Evolutionary conservation across 2,797 vertebrate genomes (phyloP).

Genomic region (Coccyzus lansbergi): DNA sequence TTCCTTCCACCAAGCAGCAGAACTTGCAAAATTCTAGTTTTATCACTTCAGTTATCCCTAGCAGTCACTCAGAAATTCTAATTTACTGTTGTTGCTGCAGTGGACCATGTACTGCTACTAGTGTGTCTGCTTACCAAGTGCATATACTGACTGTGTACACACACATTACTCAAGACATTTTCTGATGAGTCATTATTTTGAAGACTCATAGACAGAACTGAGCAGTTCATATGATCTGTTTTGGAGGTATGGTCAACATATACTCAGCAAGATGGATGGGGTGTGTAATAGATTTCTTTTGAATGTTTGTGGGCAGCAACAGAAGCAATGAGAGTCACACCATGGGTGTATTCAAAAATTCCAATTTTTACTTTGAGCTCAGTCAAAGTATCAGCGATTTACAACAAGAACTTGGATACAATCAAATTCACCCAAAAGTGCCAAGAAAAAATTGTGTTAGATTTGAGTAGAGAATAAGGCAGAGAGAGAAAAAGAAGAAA

Average conservation of each 20-base stretch:
- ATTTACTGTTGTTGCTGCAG: background rate
- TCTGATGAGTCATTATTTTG: background rate
- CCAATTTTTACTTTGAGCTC: no score
- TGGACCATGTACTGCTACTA: background rate
- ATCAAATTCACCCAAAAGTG: no score
- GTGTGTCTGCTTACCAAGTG: background rate
- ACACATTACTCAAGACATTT: background rate
- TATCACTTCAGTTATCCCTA: background rate
- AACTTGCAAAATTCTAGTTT: background rate
- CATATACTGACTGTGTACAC: background rate
- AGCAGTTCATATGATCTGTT: background rate
- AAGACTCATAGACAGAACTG: background rate
- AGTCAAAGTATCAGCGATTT: no score
- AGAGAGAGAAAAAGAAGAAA: no score
- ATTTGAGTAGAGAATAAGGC: no score
- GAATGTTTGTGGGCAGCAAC: no score
- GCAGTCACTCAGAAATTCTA: background rate
- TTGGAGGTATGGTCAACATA: background rate
- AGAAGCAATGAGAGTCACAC: no score
- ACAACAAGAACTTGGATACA: no score
- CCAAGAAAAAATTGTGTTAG: no score
- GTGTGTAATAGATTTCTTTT: no score
- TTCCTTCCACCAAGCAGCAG: background rate
- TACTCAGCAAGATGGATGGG: background rate
- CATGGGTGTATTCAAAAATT: no score